Percentiles rank a stretch among this genome's conserved stretches.
Evolutionary conservation across 2,797 vertebrate genomes (phyloP).

Genomic region (Mormyrus hasselquistii): DNA sequence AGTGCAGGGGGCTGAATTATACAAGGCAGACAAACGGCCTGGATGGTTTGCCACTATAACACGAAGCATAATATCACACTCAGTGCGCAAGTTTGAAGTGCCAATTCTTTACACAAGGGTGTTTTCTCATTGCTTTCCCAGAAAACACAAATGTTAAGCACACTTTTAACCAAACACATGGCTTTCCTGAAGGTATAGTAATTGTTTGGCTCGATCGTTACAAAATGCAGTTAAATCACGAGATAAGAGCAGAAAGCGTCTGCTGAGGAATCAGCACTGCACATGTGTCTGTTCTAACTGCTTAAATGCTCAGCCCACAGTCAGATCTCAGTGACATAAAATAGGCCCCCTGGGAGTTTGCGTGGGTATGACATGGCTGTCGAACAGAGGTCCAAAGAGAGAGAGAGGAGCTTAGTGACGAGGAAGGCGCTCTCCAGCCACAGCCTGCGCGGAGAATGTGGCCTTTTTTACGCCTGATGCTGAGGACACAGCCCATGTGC

Average conservation of each 20-base stretch:
- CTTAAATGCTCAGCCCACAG: not conserved
- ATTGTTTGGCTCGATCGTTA: not conserved
- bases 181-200: not conserved
- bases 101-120: not conserved
- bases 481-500: not conserved
- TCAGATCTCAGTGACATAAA: not conserved
- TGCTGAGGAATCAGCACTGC: not conserved
- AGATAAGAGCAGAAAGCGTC: not conserved
- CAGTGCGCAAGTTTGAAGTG: not conserved
- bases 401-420: not conserved
- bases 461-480: not conserved
- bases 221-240: not conserved
- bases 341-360: not conserved
- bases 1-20: not conserved
- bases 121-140: not conserved
- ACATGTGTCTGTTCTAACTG: not conserved
- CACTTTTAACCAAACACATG: not conserved
- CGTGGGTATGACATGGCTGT: not conserved
- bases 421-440: not conserved
- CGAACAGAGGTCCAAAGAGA: not conserved
- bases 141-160: not conserved
- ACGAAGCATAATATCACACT: not conserved
- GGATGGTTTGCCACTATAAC: not conserved
- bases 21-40: not conserved
- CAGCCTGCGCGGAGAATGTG: not conserved